These are phyloP conservation scores for Odontocerum albicorne DNA, from an alignment of 2,888 invertebrate species.

Conservation along the genomic window DNA sequence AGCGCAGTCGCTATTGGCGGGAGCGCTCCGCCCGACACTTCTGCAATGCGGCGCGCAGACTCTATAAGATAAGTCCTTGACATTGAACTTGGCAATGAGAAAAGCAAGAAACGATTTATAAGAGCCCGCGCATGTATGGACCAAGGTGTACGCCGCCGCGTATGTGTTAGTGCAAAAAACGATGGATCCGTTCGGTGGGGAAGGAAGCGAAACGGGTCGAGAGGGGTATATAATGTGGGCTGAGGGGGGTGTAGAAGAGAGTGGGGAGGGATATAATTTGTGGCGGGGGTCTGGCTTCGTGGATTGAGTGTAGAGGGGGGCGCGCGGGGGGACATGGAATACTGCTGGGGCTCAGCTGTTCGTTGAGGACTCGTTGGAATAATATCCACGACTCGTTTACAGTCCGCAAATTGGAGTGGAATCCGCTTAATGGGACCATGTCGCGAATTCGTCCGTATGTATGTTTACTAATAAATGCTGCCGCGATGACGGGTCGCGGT, in stretches of 20 bases:
- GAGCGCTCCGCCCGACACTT: conserved; percentile 42
- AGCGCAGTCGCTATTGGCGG: conserved; percentile 21
- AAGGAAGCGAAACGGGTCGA: too few relatives aligned
- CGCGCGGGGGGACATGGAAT: neutral
- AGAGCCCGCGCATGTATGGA: conserved; percentile 28
- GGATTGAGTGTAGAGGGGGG: neutral
- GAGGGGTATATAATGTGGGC: too few relatives aligned
- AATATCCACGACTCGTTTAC: too few relatives aligned
- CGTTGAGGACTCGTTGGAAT: too few relatives aligned
- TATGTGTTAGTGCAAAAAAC: conserved; percentile 10
- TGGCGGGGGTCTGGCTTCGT: too few relatives aligned
- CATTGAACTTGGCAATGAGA: conserved; percentile 77
- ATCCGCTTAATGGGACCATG: too few relatives aligned
- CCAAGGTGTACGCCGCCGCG: conserved; percentile 14
- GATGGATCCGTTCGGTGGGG: conserved; percentile 2
- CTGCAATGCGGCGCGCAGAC: conserved; percentile 69
- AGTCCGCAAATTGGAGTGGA: too few relatives aligned
- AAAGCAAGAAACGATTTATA: conserved; percentile 44
- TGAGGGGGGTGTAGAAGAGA: neutral
- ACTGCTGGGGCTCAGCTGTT: too few relatives aligned
- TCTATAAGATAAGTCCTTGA: conserved; percentile 74
- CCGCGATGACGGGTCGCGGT: too few relatives aligned
- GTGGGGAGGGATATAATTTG: neutral
- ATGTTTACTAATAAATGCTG: too few relatives aligned
- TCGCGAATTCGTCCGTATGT: too few relatives aligned